Evolutionary conservation across 1,140 invertebrate species (phyloP).

Genomic region (Papilio dardanus): DNA sequence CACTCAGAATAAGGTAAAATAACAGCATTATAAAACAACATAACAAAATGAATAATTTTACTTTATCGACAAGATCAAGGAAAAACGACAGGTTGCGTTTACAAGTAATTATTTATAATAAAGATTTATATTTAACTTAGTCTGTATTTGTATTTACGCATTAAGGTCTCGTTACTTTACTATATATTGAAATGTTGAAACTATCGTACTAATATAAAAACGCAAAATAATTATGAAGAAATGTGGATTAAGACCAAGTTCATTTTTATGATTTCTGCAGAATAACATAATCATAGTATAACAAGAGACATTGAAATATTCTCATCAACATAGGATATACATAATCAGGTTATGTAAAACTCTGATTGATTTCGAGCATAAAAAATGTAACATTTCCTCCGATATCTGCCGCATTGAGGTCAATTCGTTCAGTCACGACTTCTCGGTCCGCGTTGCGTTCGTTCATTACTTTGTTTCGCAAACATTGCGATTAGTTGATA

Average conservation of each 20-base stretch:
- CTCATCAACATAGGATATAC: neutral
- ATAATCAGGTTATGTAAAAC: neutral
- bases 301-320: neutral
- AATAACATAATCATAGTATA: neutral
- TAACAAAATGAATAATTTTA: neutral
- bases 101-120: neutral
- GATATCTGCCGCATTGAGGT: slow-evolving; percentile 7
- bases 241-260: no score
- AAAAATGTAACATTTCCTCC: slow-evolving; percentile 24
- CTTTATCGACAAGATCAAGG: slow-evolving; percentile 3
- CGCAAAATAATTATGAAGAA: no score
- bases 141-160: neutral
- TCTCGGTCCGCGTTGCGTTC: neutral
- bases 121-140: neutral
- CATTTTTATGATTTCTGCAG: neutral
- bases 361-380: neutral
- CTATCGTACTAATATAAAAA: no score
- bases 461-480: slow-evolving; percentile 15
- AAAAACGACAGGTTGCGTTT: neutral
- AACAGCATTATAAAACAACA: neutral
- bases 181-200: no score
- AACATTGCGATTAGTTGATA: slow-evolving; percentile 11
- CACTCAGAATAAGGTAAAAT: neutral
- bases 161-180: neutral
- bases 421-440: slow-evolving; percentile 30